A percentile compares a stretch with the other conserved stretches of the same genome.
Conservation (phyloP, 2,113 vertebrate species). For the Megalops atlanticus region DNA sequence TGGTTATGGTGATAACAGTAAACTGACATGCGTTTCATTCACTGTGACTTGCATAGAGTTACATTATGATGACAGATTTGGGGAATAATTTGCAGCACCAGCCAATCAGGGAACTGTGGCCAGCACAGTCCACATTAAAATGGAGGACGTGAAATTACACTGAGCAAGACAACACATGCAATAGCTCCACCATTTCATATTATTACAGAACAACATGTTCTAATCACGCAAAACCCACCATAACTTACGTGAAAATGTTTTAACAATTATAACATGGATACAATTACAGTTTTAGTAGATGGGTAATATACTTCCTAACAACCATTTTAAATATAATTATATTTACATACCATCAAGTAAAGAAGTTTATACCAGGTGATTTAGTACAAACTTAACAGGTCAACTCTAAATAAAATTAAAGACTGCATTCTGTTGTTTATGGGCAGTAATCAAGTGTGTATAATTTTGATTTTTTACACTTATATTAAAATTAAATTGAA, state of each 20-base stretch:
- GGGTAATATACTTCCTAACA: not conserved
- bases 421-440: not conserved
- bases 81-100: not conserved
- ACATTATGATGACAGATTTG: slow-evolving; percentile 18
- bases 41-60: slow-evolving; percentile 1
- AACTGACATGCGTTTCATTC: slow-evolving; percentile 1
- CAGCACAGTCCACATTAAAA: slow-evolving; percentile 22
- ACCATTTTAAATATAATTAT: not conserved
- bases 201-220: not conserved
- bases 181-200: not conserved
- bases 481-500: not conserved
- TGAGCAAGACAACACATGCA: not conserved
- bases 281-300: not conserved
- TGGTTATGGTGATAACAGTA: not conserved
- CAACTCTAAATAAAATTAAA: not conserved
- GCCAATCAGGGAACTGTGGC: not conserved
- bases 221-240: slow-evolving; percentile 4
- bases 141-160: slow-evolving; percentile 22
- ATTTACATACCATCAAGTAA: not conserved
- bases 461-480: not conserved
- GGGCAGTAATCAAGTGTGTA: not conserved
- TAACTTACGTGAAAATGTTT: not conserved
- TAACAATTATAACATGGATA: not conserved
- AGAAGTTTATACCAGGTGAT: not conserved
- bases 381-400: not conserved